Conservation (phyloP, 2,797 vertebrate genomes). For the Sebastes jordani region DNA sequence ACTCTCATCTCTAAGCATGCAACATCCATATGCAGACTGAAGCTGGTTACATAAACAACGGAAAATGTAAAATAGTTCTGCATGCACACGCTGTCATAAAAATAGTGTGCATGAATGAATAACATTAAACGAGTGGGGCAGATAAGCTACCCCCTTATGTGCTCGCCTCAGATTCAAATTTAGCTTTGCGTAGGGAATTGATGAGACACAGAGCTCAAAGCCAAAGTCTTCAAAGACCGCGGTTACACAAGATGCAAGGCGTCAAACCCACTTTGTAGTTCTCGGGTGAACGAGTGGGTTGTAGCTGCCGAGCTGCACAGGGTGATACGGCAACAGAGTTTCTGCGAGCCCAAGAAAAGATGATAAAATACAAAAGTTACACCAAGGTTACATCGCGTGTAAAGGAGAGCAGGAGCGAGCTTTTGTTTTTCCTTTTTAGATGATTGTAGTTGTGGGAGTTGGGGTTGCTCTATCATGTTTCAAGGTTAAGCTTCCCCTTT, state of each 20-base stretch:
- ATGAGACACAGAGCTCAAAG: constrained; percentile 79
- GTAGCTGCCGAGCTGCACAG: constrained; percentile 53
- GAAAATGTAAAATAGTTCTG: constrained; percentile 36
- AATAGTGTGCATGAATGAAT: constrained; percentile 73
- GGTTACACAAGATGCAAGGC: constrained; percentile 78
- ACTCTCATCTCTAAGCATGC: neutral
- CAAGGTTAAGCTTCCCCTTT: constrained; percentile 62
- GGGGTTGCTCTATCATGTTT: constrained; percentile 54
- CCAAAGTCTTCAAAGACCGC: constrained; percentile 73
- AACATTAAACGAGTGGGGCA: constrained; percentile 66
- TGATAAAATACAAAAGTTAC: constrained; percentile 62
- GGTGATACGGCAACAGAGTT: constrained; percentile 56
- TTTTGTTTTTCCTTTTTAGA: constrained; percentile 19
- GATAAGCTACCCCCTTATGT: constrained; percentile 65
- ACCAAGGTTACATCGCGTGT: constrained; percentile 57
- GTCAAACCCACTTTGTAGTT: constrained; percentile 75
- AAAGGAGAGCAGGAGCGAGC: constrained; percentile 36
- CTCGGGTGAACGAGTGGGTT: constrained; percentile 68
- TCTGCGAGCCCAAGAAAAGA: constrained; percentile 48
- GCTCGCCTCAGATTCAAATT: constrained; percentile 72
- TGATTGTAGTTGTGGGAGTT: constrained; percentile 47
- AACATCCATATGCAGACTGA: neutral
- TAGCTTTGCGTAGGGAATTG: constrained; percentile 77
- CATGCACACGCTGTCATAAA: constrained; percentile 48
- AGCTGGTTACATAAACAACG: constrained; percentile 64